Conservation (phyloP, 2,888 invertebrate genomes). For the Cephus pygmeus region DNA sequence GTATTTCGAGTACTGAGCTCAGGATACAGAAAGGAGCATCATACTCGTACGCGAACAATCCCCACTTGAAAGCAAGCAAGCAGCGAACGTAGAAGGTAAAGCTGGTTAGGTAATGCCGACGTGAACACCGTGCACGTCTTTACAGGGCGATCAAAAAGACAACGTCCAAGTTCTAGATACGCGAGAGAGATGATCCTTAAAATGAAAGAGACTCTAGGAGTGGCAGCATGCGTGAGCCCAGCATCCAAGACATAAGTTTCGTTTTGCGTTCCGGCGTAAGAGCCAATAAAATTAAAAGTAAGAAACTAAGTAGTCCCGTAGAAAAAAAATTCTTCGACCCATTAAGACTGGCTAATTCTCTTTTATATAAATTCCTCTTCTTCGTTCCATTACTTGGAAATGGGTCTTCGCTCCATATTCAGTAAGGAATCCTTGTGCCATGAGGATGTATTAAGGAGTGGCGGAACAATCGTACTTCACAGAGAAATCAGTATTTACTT, state of each 20-base stretch:
- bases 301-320: neutral
- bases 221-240: neutral
- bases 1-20: constrained; percentile 66
- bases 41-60: constrained; percentile 38
- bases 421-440: neutral
- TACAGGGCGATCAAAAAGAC: constrained; percentile 24
- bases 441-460: neutral
- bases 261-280: neutral
- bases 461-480: neutral
- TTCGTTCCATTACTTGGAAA: neutral
- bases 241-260: neutral
- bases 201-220: neutral
- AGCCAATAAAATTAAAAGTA: neutral
- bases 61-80: constrained; percentile 40
- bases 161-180: constrained; percentile 14
- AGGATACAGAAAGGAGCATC: constrained; percentile 43
- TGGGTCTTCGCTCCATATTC: neutral
- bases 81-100: constrained; percentile 54
- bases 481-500: neutral
- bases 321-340: neutral
- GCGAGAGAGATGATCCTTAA: neutral
- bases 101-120: constrained; percentile 49
- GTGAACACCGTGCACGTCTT: constrained; percentile 24
- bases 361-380: neutral
- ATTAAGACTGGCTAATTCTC: neutral